Evolutionary conservation across 2,797 vertebrate genomes (phyloP).

Genomic region (Phrynocephalus vlangalii): DNA sequence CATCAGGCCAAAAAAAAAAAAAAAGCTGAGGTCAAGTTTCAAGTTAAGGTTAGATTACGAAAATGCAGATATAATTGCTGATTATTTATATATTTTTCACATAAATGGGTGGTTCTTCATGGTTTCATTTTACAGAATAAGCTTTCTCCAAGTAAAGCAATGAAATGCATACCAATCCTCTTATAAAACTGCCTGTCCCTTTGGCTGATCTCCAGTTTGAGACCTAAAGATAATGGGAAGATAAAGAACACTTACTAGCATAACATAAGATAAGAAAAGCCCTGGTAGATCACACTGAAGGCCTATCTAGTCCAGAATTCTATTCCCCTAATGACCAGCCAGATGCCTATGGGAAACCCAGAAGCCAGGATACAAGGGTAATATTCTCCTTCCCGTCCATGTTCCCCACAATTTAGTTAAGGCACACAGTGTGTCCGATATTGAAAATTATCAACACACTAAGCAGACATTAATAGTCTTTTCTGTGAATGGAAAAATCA

Average conservation of each 20-base stretch:
- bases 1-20: not conserved
- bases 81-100: not conserved
- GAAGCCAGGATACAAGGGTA: not conserved
- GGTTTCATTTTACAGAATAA: conserved; percentile 10
- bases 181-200: not conserved
- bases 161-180: not conserved
- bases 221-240: not conserved
- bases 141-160: conserved; percentile 8
- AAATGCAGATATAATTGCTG: not conserved
- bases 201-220: not conserved
- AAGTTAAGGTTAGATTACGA: not conserved
- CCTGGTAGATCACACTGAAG: not conserved
- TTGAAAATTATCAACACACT: not conserved
- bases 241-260: not conserved
- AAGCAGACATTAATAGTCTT: not conserved
- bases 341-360: not conserved
- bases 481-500: not conserved
- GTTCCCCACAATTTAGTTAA: not conserved
- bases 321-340: not conserved
- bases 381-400: not conserved
- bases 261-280: not conserved
- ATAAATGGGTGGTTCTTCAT: not conserved
- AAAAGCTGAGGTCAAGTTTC: not conserved
- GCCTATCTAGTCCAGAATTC: not conserved
- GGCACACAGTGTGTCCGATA: not conserved